These are phyloP conservation scores for Phortica magna DNA, from an alignment of 2,888 invertebrate genomes.

Conservation along the genomic window DNA sequence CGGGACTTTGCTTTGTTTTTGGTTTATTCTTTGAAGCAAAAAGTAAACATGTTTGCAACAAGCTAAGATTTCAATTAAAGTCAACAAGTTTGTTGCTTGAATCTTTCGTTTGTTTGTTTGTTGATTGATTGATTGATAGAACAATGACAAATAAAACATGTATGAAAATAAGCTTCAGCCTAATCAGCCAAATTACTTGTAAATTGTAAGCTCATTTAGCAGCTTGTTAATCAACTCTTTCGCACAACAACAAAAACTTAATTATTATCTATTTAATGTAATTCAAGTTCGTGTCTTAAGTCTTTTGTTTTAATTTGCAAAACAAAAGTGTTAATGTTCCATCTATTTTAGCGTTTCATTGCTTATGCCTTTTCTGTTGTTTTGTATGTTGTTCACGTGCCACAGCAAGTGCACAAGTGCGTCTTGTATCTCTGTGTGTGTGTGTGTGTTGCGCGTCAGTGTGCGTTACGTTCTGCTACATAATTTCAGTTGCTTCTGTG, in stretches of 20 bases:
- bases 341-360: slow-evolving; percentile 18
- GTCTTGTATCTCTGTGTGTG: too few species aligned
- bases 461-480: slow-evolving; percentile 22
- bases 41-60: background rate
- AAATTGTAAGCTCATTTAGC: background rate
- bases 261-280: background rate
- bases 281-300: slow-evolving; percentile 53
- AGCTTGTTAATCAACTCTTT: background rate
- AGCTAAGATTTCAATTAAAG: background rate
- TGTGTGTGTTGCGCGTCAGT: background rate
- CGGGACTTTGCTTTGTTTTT: background rate
- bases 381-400: background rate
- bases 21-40: background rate
- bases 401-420: too few species aligned
- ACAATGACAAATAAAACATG: background rate
- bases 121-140: background rate
- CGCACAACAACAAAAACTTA: background rate
- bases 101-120: background rate
- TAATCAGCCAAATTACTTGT: background rate
- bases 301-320: slow-evolving; percentile 56
- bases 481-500: slow-evolving; percentile 17
- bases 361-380: background rate
- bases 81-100: slow-evolving; percentile 31
- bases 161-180: background rate
- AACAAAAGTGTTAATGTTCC: background rate